These are phyloP conservation scores for Neolamprologus caudopunctatus DNA, from an alignment of 2,113 vertebrate genomes.

Conservation along the genomic window DNA sequence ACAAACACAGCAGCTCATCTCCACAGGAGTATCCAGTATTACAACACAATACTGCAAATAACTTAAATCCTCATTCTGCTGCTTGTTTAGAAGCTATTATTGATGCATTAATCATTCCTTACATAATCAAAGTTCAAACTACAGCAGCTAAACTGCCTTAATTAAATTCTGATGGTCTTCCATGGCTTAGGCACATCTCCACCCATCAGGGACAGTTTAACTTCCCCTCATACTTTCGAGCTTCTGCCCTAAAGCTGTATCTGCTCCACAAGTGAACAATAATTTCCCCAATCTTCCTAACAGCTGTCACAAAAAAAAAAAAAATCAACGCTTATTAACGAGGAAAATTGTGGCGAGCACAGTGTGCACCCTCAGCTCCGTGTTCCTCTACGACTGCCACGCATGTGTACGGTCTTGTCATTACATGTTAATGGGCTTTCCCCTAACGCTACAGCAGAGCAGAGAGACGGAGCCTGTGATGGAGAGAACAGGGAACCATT, in stretches of 20 bases:
- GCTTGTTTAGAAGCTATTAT: conserved; percentile 2
- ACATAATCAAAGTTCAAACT: background rate
- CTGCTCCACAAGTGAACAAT: background rate
- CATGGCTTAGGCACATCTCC: background rate
- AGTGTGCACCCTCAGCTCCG: background rate
- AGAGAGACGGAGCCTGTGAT: conserved; percentile 32
- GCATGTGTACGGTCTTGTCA: conserved; percentile 31
- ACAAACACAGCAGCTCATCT: background rate
- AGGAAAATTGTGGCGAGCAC: background rate
- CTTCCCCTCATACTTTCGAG: background rate
- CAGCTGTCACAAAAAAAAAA: background rate
- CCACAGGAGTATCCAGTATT: background rate
- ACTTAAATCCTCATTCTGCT: background rate
- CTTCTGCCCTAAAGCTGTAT: background rate
- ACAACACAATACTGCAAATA: conserved; percentile 23
- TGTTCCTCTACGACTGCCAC: background rate
- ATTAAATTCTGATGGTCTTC: background rate
- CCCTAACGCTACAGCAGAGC: conserved; percentile 29
- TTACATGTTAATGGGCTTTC: conserved; percentile 49
- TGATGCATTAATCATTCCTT: background rate
- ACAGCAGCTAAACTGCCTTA: background rate
- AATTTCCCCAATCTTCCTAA: background rate
- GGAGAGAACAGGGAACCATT: conserved; percentile 62
- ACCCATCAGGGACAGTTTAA: background rate
- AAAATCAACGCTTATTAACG: background rate